A percentile compares a stretch with the other conserved stretches of the same genome.
phyloP scores from a whole-genome alignment of 2,113 vertebrate genomes.

The Thinocorus orbignyianus region DNA sequence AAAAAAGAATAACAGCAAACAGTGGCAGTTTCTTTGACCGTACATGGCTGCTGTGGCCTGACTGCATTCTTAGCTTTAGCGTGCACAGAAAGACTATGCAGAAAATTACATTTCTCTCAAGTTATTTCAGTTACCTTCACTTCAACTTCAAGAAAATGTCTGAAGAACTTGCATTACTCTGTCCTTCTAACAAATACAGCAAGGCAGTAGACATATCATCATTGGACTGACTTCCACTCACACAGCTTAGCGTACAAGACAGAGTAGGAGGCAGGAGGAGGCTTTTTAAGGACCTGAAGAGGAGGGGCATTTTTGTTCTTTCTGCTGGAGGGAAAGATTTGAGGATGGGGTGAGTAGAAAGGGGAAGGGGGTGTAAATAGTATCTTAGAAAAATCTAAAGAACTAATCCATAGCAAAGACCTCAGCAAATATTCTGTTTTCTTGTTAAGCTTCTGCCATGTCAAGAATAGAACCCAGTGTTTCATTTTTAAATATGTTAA shows the following conservation, averaged over 20 bases:
- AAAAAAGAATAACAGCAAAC: not conserved
- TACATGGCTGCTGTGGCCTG: not conserved
- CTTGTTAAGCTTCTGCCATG: not conserved
- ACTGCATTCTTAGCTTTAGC: not conserved
- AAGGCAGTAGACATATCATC: accelerated
- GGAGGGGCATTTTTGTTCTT: not conserved
- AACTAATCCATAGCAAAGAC: not conserved
- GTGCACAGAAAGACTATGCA: not conserved
- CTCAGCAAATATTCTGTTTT: not conserved
- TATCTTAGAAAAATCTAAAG: not conserved
- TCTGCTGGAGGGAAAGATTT: not conserved
- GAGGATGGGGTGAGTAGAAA: not conserved
- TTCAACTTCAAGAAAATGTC: not conserved
- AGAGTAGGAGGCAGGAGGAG: not conserved
- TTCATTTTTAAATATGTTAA: not conserved
- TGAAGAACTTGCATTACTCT: not conserved
- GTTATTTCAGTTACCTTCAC: not conserved
- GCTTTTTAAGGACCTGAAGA: not conserved
- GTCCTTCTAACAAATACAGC: not conserved
- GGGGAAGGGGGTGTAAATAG: not conserved
- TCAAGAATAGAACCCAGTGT: not conserved
- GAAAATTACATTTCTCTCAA: not conserved
- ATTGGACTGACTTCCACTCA: not conserved
- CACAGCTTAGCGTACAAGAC: not conserved
- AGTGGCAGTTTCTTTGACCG: not conserved